Evolutionary conservation across 2,888 invertebrate species (phyloP).

Genomic region (Athalia cordata): DNA sequence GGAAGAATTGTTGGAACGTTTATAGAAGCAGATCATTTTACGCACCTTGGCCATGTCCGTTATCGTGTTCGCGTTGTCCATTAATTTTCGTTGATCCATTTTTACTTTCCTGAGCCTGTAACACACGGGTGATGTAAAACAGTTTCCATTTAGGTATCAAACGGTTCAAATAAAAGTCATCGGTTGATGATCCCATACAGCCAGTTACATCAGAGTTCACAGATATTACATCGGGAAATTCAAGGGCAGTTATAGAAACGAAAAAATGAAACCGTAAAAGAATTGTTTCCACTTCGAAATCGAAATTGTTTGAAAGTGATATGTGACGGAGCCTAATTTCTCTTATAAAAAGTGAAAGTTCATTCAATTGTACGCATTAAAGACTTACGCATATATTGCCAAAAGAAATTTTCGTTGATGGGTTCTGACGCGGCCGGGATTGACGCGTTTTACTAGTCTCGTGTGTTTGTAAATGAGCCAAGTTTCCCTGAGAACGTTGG

Average conservation of each 20-base stretch:
- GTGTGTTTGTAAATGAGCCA: conserved; percentile 99
- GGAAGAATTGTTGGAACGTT: neutral
- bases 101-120: conserved; percentile 97
- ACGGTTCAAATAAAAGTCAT: conserved; percentile 8
- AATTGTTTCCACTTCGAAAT: too few species aligned
- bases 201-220: too few species aligned
- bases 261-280: too few species aligned
- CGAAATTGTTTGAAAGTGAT: too few species aligned
- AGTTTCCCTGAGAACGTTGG: conserved; percentile 98
- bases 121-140: conserved; percentile 53
- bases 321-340: too few species aligned
- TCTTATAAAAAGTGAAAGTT: neutral
- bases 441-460: conserved; percentile 97
- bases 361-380: too few species aligned
- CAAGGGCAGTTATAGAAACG: too few species aligned
- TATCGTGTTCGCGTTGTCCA: conserved; percentile 99
- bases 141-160: neutral
- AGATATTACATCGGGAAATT: too few species aligned
- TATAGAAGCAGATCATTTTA: conserved; percentile 48
- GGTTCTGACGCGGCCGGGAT: conserved; percentile 95
- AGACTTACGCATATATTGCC: conserved; percentile 98
- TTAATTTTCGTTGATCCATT: conserved; percentile 99
- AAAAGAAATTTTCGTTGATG: conserved; percentile 99
- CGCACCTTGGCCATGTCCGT: conserved; percentile 99
- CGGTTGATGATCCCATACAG: neutral